Evolutionary conservation across 1,140 invertebrate genomes (phyloP).

Genomic region (Pristionchus pacificus): DNA sequence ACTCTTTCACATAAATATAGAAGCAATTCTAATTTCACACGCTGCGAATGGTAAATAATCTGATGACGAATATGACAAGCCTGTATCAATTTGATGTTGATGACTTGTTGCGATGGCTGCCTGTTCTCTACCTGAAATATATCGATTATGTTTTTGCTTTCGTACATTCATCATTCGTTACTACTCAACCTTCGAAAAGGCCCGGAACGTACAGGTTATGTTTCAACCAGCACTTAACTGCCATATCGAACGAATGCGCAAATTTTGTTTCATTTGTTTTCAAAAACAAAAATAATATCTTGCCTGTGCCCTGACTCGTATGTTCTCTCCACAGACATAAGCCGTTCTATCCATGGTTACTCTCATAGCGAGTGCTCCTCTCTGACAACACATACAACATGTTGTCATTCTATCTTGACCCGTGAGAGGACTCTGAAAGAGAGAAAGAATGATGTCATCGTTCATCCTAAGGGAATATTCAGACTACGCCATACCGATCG

Average conservation of each 20-base stretch:
- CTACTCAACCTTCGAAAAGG: no score
- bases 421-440: constrained; percentile 69
- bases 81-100: constrained; percentile 72
- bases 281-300: not conserved
- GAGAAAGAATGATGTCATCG: no score
- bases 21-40: no score
- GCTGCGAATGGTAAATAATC: no score
- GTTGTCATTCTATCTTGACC: constrained; percentile 69
- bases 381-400: constrained; percentile 75
- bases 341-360: constrained; percentile 72
- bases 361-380: constrained; percentile 69
- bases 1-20: not conserved
- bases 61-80: no score
- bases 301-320: constrained; percentile 67
- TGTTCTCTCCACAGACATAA: constrained; percentile 76
- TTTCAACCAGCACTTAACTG: not conserved
- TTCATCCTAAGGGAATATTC: no score
- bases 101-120: constrained; percentile 69
- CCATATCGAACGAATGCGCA: not conserved
- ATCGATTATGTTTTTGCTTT: no score
- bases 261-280: not conserved
- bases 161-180: no score
- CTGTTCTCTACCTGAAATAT: constrained; percentile 71
- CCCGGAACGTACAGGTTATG: no score
- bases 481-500: no score